phyloP scores from a whole-genome alignment of 2,113 vertebrate genomes.

The Pygoscelis adeliae region DNA sequence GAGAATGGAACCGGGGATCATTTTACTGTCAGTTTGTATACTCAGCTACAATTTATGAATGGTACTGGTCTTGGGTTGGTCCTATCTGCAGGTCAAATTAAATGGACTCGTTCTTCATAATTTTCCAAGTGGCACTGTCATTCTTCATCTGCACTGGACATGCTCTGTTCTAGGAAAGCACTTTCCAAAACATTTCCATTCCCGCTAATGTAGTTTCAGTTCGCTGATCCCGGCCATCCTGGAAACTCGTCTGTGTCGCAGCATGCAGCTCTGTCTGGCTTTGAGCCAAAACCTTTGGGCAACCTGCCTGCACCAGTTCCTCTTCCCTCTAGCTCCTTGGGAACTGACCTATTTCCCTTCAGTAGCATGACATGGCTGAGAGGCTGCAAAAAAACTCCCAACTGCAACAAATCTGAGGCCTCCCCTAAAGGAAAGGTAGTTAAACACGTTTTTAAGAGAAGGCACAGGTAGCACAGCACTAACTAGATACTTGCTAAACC shows the following conservation, averaged over 20 bases:
- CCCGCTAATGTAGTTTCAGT: background rate
- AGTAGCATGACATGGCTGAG: background rate
- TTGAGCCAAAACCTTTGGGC: background rate
- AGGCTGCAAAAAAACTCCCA: background rate
- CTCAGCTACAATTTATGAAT: background rate
- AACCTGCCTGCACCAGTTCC: background rate
- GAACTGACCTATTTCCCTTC: constrained; percentile 1
- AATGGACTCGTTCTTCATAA: background rate
- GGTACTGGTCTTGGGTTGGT: background rate
- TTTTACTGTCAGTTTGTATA: background rate
- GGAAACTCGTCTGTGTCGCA: background rate
- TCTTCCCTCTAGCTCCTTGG: background rate
- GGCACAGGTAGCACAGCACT: background rate
- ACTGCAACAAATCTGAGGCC: background rate
- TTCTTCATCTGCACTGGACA: background rate
- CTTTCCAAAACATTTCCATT: background rate
- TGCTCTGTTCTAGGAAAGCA: background rate
- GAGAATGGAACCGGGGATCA: background rate
- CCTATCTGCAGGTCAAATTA: background rate
- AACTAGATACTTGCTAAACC: background rate
- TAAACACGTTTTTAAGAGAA: background rate
- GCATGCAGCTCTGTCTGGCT: background rate
- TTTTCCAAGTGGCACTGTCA: background rate
- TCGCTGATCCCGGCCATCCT: background rate
- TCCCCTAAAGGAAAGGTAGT: background rate